Conservation (phyloP, 2,888 invertebrate species). For the Brachyptera risi region DNA sequence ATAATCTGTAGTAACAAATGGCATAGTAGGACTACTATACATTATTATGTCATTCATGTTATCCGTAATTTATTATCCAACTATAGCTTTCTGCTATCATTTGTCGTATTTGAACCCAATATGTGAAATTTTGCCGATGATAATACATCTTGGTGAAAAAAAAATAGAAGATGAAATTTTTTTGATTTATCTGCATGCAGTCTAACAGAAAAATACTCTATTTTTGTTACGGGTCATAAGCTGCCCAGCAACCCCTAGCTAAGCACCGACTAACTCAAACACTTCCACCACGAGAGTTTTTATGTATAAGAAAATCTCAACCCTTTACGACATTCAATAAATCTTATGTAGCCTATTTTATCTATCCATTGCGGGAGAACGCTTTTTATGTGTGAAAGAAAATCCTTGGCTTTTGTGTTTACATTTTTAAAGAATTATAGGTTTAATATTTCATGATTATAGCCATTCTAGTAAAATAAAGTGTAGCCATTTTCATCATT, state of each 20-base stretch:
- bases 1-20: too few species aligned
- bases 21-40: too few species aligned
- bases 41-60: too few species aligned
- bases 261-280: constrained; percentile 20
- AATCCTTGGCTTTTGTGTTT: constrained; percentile 14
- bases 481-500: constrained; percentile 14
- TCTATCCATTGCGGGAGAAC: not conserved
- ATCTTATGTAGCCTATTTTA: not conserved
- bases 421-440: constrained; percentile 14
- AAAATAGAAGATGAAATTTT: too few species aligned
- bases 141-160: too few species aligned
- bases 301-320: constrained; percentile 16
- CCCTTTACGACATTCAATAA: constrained; percentile 9
- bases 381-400: not conserved
- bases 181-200: too few species aligned
- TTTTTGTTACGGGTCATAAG: constrained; percentile 17
- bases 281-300: constrained; percentile 1
- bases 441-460: constrained; percentile 18
- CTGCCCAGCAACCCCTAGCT: constrained; percentile 15
- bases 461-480: constrained; percentile 5
- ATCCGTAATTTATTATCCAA: too few species aligned
- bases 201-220: too few species aligned
- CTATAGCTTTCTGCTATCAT: too few species aligned
- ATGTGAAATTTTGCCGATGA: too few species aligned
- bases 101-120: too few species aligned